Conservation (phyloP, 1,140 invertebrate species). For the Yoshiicerus persimilis region DNA sequence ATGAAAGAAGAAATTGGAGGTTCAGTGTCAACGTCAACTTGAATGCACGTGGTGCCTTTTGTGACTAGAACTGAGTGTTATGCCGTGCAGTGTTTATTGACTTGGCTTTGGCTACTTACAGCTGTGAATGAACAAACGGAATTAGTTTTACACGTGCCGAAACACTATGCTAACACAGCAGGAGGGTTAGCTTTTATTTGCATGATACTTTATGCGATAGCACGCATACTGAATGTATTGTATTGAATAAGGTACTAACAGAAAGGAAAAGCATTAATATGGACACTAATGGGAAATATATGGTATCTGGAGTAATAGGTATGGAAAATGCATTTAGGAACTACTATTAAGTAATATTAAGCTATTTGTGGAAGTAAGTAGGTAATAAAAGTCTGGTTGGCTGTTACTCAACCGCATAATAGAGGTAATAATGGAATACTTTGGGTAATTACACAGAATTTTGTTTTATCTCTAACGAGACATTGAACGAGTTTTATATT, state of each 20-base stretch:
- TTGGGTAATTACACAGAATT: constrained; percentile 2
- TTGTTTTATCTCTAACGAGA: constrained; percentile 1
- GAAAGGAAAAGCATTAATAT: too few relatives aligned
- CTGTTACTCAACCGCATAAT: constrained; percentile 1
- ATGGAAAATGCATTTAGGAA: background rate
- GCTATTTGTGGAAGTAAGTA: background rate
- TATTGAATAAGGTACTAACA: background rate
- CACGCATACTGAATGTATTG: background rate
- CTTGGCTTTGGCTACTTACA: background rate
- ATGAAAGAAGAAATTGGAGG: background rate
- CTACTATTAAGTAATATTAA: background rate
- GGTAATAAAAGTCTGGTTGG: background rate
- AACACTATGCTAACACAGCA: background rate
- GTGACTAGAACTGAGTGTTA: background rate
- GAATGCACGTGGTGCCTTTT: background rate
- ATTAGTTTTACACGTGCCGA: background rate
- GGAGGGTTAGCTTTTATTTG: background rate
- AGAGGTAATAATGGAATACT: background rate
- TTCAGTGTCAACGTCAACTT: background rate
- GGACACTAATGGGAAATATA: too few relatives aligned
- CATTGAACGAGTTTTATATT: background rate
- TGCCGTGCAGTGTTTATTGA: background rate
- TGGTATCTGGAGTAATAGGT: background rate
- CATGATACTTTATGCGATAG: too few relatives aligned
- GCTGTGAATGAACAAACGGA: background rate